Percentiles rank a stretch among this genome's conserved stretches.
These are phyloP conservation scores for Melikaiella ostensackeni DNA, from an alignment of 2,888 invertebrate species.

Conservation along the genomic window DNA sequence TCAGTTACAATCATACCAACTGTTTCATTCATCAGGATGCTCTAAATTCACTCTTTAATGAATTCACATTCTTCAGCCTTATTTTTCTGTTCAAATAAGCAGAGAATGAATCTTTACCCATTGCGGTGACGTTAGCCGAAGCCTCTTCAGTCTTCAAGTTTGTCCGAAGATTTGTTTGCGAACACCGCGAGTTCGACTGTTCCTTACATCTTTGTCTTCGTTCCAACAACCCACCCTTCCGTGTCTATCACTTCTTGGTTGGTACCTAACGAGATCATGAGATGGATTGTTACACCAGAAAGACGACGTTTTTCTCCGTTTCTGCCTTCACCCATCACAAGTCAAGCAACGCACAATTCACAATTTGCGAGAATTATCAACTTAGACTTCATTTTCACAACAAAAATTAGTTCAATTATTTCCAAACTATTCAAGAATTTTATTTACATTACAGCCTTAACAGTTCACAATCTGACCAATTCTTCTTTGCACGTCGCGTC, in stretches of 20 bases:
- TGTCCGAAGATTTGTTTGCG: conserved; percentile 36
- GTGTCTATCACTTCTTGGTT: conserved; percentile 37
- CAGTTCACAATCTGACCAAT: neutral
- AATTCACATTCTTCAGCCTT: neutral
- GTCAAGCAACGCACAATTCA: conserved; percentile 1
- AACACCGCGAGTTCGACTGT: conserved; percentile 37
- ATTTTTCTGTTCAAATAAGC: neutral
- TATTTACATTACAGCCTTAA: neutral
- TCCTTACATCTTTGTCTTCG: conserved; percentile 39
- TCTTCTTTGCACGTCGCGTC: neutral
- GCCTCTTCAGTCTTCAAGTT: conserved; percentile 22
- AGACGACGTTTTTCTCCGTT: conserved; percentile 29
- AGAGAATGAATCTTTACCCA: conserved; percentile 32
- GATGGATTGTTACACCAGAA: conserved; percentile 57
- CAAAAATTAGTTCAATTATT: too few species aligned
- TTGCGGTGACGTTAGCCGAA: conserved; percentile 33
- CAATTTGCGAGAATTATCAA: conserved; percentile 7
- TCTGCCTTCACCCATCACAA: conserved; percentile 17
- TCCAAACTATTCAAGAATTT: neutral
- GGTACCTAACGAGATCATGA: conserved; percentile 64
- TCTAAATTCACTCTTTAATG: neutral
- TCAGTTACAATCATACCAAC: conserved; percentile 1
- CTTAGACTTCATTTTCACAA: neutral
- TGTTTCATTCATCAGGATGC: neutral
- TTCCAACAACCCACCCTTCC: conserved; percentile 27